Base-by-base conservation (phyloP, 1,140 invertebrate genomes). In the Cotesia vestalis region DNA sequence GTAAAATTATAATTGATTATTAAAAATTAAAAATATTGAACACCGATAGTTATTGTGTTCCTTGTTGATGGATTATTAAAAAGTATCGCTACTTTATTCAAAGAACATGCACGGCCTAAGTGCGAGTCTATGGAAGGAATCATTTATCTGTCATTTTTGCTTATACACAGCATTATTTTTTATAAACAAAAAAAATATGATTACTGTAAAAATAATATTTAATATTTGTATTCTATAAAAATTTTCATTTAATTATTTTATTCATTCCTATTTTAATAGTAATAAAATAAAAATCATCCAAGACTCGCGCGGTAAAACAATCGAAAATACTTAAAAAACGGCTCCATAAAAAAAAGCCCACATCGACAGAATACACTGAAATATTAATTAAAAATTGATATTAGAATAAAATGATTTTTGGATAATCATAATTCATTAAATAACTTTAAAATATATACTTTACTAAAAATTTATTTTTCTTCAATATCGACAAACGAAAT, bases 81-180 rank as follows among this genome's bases (percentile, higher is more conserved):
- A 55, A 36, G 27, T 4, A 27, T 34, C 8, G 8, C n/a, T 62
- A 46, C 17, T 11, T 70, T 11, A 40, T 11, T 4, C 17, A 63
- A 55, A 55, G 73, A 76, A 69, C 60, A 75, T 71, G 78, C 52
- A 80, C 79, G 79, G 79, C 79, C 79, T 81, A 81, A 81, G 72
- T 61, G 78, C 69, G 73, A 74, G 71, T 62, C 61, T 62, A 66
- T 36, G 62, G 67, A 34, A 62, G 14, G 62, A 70, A 52, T 40
- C n/a, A 70, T 55, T 55, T 55, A 4, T 55, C 17, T 55, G 5
- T 46, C 6, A 9, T 46, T 46, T 46, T 46, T 2, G 11, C 11
- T 46, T 46, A 46, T 8, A 0, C 5, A 46, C 11, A 46, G 40
- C 11, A 9, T 46, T 46, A 46, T 46, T 46, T 8, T 46, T 8